These are phyloP conservation scores for Catonia carolina DNA, from an alignment of 2,888 invertebrate species.

Conservation along the genomic window DNA sequence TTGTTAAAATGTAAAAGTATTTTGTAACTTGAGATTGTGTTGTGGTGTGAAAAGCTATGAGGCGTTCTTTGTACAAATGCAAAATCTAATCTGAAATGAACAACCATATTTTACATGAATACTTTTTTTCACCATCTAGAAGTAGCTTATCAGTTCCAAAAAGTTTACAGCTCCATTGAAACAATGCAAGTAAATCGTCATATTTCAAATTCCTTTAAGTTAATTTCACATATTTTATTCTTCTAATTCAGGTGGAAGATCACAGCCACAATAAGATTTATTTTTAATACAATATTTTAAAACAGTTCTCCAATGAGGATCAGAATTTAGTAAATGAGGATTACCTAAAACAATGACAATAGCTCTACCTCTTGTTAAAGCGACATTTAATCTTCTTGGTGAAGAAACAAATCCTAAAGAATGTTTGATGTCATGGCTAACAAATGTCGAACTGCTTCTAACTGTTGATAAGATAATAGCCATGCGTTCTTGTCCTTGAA, in stretches of 20 bases:
- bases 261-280: slow-evolving; percentile 64
- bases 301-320: slow-evolving; percentile 61
- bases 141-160: too few relatives aligned
- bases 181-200: too few relatives aligned
- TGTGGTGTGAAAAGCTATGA: too few relatives aligned
- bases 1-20: too few relatives aligned
- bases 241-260: slow-evolving; percentile 44
- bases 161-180: too few relatives aligned
- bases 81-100: too few relatives aligned
- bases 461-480: slow-evolving; percentile 67
- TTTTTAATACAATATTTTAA: slow-evolving; percentile 56
- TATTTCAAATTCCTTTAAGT: too few relatives aligned
- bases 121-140: too few relatives aligned
- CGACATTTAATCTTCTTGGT: slow-evolving; percentile 80
- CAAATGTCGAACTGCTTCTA: slow-evolving; percentile 44
- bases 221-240: too few relatives aligned
- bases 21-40: too few relatives aligned
- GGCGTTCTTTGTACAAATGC: too few relatives aligned
- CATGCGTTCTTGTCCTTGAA: slow-evolving; percentile 73
- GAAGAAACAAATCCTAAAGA: slow-evolving; percentile 67
- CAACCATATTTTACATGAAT: too few relatives aligned
- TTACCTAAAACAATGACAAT: slow-evolving; percentile 78
- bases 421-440: slow-evolving; percentile 47
- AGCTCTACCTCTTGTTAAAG: slow-evolving; percentile 75
- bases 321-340: slow-evolving; percentile 59